These are phyloP conservation scores for Limnothrissa miodon DNA, from an alignment of 2,113 vertebrate species.

Conservation along the genomic window DNA sequence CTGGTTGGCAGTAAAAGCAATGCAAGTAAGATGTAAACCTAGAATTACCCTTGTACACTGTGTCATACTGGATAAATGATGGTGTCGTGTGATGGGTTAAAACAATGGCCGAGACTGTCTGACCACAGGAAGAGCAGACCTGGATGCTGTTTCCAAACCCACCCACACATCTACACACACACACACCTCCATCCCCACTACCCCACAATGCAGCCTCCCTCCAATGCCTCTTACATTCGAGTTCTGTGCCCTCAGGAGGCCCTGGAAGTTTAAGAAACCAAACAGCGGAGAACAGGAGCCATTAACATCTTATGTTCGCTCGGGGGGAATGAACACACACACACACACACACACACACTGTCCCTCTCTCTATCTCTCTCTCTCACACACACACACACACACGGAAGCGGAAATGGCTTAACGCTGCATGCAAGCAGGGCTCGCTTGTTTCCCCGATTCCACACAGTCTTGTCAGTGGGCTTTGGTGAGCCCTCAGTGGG, in stretches of 20 bases:
- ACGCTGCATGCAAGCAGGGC: neutral
- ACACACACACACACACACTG: conserved; percentile 11
- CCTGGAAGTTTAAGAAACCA: conserved; percentile 30
- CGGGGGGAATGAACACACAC: conserved; percentile 28
- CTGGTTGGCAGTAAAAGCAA: neutral
- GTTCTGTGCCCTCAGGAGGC: conserved; percentile 24
- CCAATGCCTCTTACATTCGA: conserved; percentile 29
- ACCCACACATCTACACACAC: neutral
- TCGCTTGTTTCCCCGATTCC: conserved; percentile 31
- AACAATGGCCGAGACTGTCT: neutral
- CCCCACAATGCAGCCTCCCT: conserved; percentile 23
- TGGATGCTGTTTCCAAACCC: neutral
- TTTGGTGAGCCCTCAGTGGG: conserved; percentile 28
- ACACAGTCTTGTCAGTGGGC: conserved; percentile 23
- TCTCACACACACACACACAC: conserved; percentile 37
- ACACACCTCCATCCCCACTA: neutral
- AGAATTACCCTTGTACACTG: neutral
- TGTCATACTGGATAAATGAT: neutral
- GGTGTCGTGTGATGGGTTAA: neutral
- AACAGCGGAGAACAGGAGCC: conserved; percentile 33
- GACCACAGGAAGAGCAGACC: neutral
- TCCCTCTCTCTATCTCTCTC: neutral
- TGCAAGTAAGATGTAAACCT: neutral
- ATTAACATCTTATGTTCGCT: conserved; percentile 31
- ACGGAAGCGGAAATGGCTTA: conserved; percentile 28